Evolutionary conservation across 1,140 invertebrate species (phyloP), one percentile per base, ranked within the genome.

Genomic region (Mya arenaria): DNA sequence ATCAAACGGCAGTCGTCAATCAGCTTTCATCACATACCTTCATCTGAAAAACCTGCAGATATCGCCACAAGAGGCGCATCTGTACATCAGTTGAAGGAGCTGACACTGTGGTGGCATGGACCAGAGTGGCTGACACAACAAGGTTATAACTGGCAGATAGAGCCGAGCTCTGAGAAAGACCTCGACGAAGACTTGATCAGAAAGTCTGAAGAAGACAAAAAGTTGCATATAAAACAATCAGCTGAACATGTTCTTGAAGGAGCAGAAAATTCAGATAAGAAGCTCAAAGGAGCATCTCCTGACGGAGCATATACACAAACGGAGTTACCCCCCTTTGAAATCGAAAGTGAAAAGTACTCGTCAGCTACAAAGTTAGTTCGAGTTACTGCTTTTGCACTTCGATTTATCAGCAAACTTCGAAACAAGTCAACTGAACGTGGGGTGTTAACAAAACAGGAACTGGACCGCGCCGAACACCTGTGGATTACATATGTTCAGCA

Each of bases 1-100:
- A 65, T 65, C 28, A 65, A 36, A 32, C 30, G 17, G 19, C 62
- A 65, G 15, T 32, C 19, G 25, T n/a, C 30, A 32, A 34, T 65
- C 6, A 19, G n/a, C 30, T 65, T 65, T 23, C 5, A 41, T 4
- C 52, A 62, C 65, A 60, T 77, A 2, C 5, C 0, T 10, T 32
- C 73, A 4, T 17, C n/a, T 62, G 60, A 65, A 63, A 77, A 77
- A 34, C 60, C 73, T 23, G 73, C 73, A 17, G 56, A 77, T 23
- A 25, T 77, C 15, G 39, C 60, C 4, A 37, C 10, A 23, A 37
- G 60, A 39, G 73, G 73, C 13, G 36, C 19, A 30, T 23, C 15
- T 17, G 30, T 58, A 36, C 52, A 73, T 13, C 56, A 36, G 36
- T 56, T 73, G 23, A 5, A 44, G 25, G 41, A 37, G 36, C 19